Conservation (phyloP, 2,797 vertebrate species). For the Lycodopsis pacificus region DNA sequence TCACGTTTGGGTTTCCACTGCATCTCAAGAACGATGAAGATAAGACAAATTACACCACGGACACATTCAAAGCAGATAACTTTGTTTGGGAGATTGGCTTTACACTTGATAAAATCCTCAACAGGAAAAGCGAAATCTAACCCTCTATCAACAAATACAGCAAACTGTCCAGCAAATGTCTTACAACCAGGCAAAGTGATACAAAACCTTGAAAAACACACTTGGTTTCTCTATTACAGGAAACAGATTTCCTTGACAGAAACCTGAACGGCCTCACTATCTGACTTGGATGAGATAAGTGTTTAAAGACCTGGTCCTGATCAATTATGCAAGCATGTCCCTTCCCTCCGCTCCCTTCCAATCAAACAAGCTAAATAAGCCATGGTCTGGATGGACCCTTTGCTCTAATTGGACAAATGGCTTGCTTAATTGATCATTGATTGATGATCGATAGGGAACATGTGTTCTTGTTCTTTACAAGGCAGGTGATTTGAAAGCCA, state of each 20-base stretch:
- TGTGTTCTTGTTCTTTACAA: conserved; percentile 83
- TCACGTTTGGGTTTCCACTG: neutral
- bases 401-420: conserved; percentile 86
- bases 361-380: conserved; percentile 83
- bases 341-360: conserved; percentile 73
- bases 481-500: conserved; percentile 83
- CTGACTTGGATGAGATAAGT: conserved; percentile 71
- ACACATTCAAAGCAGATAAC: neutral
- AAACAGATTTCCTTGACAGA: conserved; percentile 44
- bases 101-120: neutral
- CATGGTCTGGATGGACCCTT: conserved; percentile 67
- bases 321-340: conserved; percentile 84
- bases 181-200: neutral
- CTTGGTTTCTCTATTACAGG: conserved; percentile 20
- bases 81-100: neutral
- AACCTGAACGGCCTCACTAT: conserved; percentile 58
- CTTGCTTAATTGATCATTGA: conserved; percentile 90
- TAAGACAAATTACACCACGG: neutral
- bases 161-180: neutral
- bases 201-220: conserved; percentile 13
- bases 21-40: neutral
- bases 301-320: conserved; percentile 80
- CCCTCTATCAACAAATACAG: neutral
- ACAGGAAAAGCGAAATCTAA: neutral
- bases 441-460: conserved; percentile 86